Evolutionary conservation across 2,113 vertebrate genomes (phyloP).

Genomic region (Damaliscus lunatus): DNA sequence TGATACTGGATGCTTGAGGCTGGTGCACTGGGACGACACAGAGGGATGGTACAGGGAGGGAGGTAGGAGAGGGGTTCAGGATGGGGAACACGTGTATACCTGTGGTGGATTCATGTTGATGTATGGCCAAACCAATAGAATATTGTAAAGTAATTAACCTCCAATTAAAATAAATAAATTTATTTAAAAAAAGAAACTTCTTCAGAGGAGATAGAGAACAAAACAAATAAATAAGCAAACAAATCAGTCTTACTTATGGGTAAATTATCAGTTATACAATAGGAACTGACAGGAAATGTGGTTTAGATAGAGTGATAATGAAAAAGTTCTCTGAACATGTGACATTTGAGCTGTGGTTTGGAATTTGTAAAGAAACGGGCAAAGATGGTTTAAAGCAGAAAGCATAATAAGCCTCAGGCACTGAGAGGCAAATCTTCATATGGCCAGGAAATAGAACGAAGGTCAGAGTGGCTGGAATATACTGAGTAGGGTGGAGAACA

Average conservation of each 20-base stretch:
- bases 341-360: background rate
- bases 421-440: background rate
- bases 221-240: background rate
- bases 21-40: too few relatives aligned
- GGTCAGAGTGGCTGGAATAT: background rate
- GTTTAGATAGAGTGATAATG: background rate
- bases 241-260: background rate
- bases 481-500: background rate
- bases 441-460: background rate
- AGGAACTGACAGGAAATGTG: background rate
- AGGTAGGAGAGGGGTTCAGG: too few relatives aligned
- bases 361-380: background rate
- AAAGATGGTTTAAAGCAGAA: background rate
- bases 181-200: background rate
- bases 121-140: too few relatives aligned
- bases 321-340: background rate
- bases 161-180: too few relatives aligned
- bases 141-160: too few relatives aligned
- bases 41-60: too few relatives aligned
- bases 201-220: background rate
- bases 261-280: background rate
- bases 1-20: too few relatives aligned
- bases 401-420: background rate
- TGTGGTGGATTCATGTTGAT: too few relatives aligned
- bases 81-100: too few relatives aligned